Conservation (phyloP, 2,888 invertebrate species). For the Isotomurus palustris region DNA sequence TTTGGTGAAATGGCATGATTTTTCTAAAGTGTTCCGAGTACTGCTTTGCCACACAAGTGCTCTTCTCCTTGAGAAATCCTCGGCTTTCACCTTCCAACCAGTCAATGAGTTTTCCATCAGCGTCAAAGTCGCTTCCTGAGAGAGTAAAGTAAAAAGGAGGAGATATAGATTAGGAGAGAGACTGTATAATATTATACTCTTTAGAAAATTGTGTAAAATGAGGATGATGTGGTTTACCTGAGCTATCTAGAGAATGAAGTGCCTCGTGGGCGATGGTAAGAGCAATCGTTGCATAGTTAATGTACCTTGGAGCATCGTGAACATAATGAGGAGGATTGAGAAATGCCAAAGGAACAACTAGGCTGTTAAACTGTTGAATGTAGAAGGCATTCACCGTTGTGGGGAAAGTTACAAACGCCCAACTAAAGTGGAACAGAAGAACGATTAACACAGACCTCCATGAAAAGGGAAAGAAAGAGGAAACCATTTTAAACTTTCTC, state of each 20-base stretch:
- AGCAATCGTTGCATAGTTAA: slow-evolving; percentile 54
- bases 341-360: slow-evolving; percentile 55
- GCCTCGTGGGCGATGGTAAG: slow-evolving; percentile 55
- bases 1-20: slow-evolving; percentile 52
- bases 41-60: slow-evolving; percentile 53
- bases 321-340: slow-evolving; percentile 55
- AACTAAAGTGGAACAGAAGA: slow-evolving; percentile 47
- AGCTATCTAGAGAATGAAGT: slow-evolving; percentile 54
- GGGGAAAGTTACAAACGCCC: slow-evolving; percentile 51
- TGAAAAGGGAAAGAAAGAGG: slow-evolving; percentile 7
- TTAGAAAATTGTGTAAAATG: not conserved
- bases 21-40: slow-evolving; percentile 52
- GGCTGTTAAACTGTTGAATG: slow-evolving; percentile 54
- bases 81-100: slow-evolving; percentile 53
- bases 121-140: slow-evolving; percentile 48
- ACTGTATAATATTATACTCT: not conserved
- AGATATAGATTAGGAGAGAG: not conserved
- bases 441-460: not conserved
- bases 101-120: slow-evolving; percentile 49
- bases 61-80: slow-evolving; percentile 51
- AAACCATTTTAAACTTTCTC: slow-evolving; percentile 26
- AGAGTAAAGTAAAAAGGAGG: no score
- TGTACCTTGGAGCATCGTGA: slow-evolving; percentile 53
- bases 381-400: slow-evolving; percentile 55
- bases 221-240: slow-evolving; percentile 40